Evolutionary conservation across 2,888 invertebrate genomes (phyloP).

Genomic region (Cloeon dipterum): DNA sequence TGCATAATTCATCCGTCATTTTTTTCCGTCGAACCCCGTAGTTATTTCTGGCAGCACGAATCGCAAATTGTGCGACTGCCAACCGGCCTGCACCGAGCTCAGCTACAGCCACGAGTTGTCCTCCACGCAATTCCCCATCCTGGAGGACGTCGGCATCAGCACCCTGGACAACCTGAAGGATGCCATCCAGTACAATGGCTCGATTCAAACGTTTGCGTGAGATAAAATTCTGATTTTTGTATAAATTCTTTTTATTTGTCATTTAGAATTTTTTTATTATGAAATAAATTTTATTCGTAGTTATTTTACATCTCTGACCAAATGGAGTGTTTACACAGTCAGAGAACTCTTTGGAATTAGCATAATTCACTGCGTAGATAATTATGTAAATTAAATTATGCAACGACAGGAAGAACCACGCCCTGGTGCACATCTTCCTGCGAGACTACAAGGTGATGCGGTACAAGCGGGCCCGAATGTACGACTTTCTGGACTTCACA

Average conservation of each 20-base stretch:
- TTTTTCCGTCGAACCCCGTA: no score
- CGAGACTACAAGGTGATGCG: constrained; percentile 5
- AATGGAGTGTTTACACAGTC: no score
- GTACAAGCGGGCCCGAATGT: constrained; percentile 4
- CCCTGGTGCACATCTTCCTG: constrained; percentile 4
- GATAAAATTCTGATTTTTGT: no score
- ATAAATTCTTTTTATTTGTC: no score
- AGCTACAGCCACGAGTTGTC: constrained; percentile 1
- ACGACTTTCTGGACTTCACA: constrained; percentile 4
- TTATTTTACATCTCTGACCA: no score
- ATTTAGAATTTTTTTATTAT: no score
- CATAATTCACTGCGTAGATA: no score
- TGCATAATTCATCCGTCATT: no score
- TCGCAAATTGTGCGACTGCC: constrained; percentile 3
- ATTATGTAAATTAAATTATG: background rate
- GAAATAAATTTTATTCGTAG: no score
- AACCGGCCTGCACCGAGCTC: constrained; percentile 3
- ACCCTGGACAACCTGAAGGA: background rate
- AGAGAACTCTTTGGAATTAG: no score
- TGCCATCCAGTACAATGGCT: background rate
- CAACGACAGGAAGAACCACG: constrained; percentile 4
- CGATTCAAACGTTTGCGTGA: background rate
- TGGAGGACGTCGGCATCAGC: background rate
- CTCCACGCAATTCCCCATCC: background rate
- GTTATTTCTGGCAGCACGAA: constrained; percentile 3